These are phyloP conservation scores for Zalophus californianus DNA, from an alignment of 2,797 vertebrate species.

Conservation along the genomic window DNA sequence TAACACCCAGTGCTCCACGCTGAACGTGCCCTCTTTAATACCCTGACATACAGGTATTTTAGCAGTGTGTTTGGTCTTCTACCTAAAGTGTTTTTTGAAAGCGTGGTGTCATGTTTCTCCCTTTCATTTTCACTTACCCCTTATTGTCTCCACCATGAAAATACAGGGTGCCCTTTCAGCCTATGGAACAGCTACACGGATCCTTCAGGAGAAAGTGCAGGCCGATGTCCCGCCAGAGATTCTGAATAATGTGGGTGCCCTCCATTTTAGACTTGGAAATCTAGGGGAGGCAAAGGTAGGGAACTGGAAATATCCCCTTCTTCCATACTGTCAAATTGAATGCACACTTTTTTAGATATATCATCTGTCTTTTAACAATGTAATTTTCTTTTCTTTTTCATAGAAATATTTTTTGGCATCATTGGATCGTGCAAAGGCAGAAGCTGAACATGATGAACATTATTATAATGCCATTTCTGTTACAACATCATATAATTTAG, in stretches of 20 bases:
- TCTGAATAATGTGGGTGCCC: slow-evolving; percentile 98
- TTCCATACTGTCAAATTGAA: not conserved
- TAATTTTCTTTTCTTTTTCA: slow-evolving; percentile 69
- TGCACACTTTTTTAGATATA: not conserved
- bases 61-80: not conserved
- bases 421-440: slow-evolving; percentile 97
- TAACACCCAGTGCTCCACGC: too few species aligned
- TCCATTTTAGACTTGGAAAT: slow-evolving; percentile 99
- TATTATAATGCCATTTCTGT: slow-evolving; percentile 99
- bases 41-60: slow-evolving; percentile 95
- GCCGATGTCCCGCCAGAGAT: slow-evolving; percentile 99
- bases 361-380: not conserved
- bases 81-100: not conserved
- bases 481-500: slow-evolving; percentile 98
- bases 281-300: slow-evolving; percentile 97
- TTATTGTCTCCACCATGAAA: slow-evolving; percentile 44
- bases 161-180: slow-evolving; percentile 95
- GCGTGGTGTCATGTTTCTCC: not conserved
- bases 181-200: slow-evolving; percentile 98
- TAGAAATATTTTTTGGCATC: slow-evolving; percentile 99
- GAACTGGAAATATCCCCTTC: not conserved
- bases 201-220: slow-evolving; percentile 99
- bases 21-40: too few species aligned
- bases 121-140: not conserved
- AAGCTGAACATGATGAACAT: slow-evolving; percentile 98